These are phyloP conservation scores for Anarrhichthys ocellatus DNA, from an alignment of 2,113 vertebrate genomes.

Conservation along the genomic window DNA sequence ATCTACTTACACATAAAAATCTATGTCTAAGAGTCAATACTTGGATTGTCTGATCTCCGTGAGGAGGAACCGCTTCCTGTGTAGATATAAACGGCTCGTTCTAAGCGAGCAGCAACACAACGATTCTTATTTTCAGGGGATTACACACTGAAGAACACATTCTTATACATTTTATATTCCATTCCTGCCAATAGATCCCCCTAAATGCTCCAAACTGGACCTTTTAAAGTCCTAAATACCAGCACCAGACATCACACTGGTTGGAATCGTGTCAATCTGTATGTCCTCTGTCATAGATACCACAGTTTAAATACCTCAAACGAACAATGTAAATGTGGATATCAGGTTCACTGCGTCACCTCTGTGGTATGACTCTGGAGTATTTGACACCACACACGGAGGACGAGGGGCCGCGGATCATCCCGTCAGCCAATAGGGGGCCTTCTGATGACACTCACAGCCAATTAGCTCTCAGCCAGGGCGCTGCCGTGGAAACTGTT, in stretches of 20 bases:
- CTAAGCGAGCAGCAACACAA: too few relatives aligned
- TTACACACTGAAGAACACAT: too few relatives aligned
- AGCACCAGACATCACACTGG: background rate
- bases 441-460: slow-evolving; percentile 38
- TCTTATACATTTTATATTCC: too few relatives aligned
- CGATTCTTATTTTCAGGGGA: too few relatives aligned
- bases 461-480: slow-evolving; percentile 35
- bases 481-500: slow-evolving; percentile 53
- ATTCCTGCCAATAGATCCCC: background rate
- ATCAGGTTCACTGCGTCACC: slow-evolving; percentile 25
- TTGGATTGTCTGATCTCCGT: background rate
- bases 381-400: background rate
- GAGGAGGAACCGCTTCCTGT: too few relatives aligned
- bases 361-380: slow-evolving; percentile 4
- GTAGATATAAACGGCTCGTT: too few relatives aligned
- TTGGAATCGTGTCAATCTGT: background rate
- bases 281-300: background rate
- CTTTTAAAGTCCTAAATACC: background rate
- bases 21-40: too few relatives aligned
- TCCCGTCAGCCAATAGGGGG: slow-evolving; percentile 21
- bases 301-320: slow-evolving; percentile 12
- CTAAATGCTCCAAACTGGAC: background rate
- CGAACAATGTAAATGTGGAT: background rate
- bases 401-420: slow-evolving; percentile 7
- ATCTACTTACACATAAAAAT: background rate